Evolutionary conservation across 2,113 vertebrate species (phyloP), one percentile per base, ranked within the genome.

Genomic region (Motacilla tschutschensis): DNA sequence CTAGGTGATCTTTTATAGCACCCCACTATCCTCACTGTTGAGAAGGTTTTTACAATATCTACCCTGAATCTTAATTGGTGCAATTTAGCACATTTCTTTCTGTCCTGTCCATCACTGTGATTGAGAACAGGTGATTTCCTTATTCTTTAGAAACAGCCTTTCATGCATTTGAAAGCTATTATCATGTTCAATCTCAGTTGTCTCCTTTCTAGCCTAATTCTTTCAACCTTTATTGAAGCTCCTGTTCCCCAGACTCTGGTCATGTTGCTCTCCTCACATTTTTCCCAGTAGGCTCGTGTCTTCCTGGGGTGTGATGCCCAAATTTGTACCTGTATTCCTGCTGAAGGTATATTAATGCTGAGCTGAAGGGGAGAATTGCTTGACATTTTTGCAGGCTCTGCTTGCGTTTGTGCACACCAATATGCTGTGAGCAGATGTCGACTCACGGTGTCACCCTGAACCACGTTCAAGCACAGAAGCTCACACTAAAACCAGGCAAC

Each of bases 61-160:
- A 62, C 19, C 25, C 64, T 79, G 79, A 87, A 82, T 93, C 79
- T 93, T 95, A 94, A 93, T 90, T 93, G 79, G 75, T 93, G 53
- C 64, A 79, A 36, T 90, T 91, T 87, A 76, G 44, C 40, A 85
- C 67, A 70, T 76, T 73, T 87, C 79, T 77, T 85, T 88, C 89
- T 90, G 64, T 90, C 85, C 67, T 90, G 28, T 88, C 79, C 43
- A 63, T 92, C 84, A 82, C 20, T 86, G 35, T 75, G 92, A 78
- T 50, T 83, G 79, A 90, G 89, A 87, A 73, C 36, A 76, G 64
- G 57, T 85, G 92, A 90, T 92, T 90, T 94, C 79, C 82, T 88
- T 87, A 63, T 66, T 79, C 87, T 95, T 91, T 70, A 82, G 79
- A 91, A 90, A 59, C 43, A 73, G 41, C 31, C 51, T 88, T 95